Evolutionary conservation across 35 echinoderm and acorn worm genomes (phyloP).

Genomic region (Patiria miniata): DNA sequence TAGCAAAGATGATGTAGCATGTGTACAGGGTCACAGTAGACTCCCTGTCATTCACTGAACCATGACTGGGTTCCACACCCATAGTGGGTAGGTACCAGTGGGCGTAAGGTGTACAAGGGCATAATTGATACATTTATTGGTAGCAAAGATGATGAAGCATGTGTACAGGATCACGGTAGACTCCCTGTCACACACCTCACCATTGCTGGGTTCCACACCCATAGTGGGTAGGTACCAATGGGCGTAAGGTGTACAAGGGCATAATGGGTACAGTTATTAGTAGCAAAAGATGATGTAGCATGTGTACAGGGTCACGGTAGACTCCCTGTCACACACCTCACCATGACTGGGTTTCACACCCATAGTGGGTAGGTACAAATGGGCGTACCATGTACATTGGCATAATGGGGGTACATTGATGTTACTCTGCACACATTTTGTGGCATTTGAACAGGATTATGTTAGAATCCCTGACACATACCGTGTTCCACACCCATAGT

Average conservation of each 20-base stretch:
- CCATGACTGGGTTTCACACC: conserved; percentile 80
- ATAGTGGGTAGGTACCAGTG: conserved; percentile 68
- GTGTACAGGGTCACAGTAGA: conserved; percentile 84
- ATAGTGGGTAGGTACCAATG: conserved; percentile 66
- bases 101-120: too few relatives aligned
- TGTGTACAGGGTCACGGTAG: conserved; percentile 89
- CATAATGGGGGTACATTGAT: too few relatives aligned
- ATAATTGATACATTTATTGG: too few relatives aligned
- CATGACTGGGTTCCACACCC: conserved; percentile 78
- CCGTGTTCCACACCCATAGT: conserved; percentile 79
- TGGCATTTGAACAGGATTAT: conserved; percentile 83
- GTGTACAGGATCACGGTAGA: conserved; percentile 85
- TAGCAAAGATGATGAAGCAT: too few relatives aligned
- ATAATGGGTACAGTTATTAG: too few relatives aligned
- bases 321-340: conserved; percentile 89
- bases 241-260: too few relatives aligned
- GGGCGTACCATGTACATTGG: too few relatives aligned
- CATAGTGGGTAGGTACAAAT: conserved; percentile 67
- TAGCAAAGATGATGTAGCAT: too few relatives aligned
- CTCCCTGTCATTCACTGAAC: conserved; percentile 90
- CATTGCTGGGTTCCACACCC: conserved; percentile 77
- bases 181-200: conserved; percentile 92
- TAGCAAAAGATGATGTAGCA: too few relatives aligned
- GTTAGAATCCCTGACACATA: conserved; percentile 85
- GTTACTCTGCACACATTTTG: too few relatives aligned